Percentiles rank a stretch among this genome's conserved stretches.
Conservation (phyloP, 2,888 invertebrate genomes). For the Apodemia duryi region DNA sequence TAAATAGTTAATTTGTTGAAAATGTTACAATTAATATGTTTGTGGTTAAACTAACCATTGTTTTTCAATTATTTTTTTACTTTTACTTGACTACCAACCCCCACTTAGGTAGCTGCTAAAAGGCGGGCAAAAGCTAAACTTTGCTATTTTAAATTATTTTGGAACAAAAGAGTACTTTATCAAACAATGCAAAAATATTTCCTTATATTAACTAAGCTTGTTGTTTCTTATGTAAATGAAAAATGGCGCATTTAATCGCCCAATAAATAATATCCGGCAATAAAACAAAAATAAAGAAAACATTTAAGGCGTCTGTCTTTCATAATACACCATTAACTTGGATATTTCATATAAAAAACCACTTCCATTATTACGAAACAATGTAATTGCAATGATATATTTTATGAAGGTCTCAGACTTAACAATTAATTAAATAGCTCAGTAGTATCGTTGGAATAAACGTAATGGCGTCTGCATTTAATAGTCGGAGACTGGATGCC, state of each 20-base stretch:
- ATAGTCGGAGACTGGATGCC: slow-evolving; percentile 53
- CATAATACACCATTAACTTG: slow-evolving; percentile 12
- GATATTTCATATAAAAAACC: slow-evolving; percentile 15
- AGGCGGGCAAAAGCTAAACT: no score
- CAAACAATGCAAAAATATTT: background rate
- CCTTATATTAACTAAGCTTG: background rate
- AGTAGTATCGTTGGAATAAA: slow-evolving; percentile 50
- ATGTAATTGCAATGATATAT: slow-evolving; percentile 29
- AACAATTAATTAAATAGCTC: slow-evolving; percentile 48
- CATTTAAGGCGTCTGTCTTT: slow-evolving; percentile 3
- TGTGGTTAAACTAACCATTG: no score
- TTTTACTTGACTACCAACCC: no score
- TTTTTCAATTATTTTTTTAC: no score
- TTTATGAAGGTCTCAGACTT: slow-evolving; percentile 30
- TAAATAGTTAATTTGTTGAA: no score
- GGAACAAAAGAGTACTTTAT: background rate
- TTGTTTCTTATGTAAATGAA: slow-evolving; percentile 4
- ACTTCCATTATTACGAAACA: slow-evolving; percentile 17
- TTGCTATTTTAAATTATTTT: background rate
- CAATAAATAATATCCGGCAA: slow-evolving; percentile 14
- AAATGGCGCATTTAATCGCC: slow-evolving; percentile 10
- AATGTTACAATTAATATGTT: no score
- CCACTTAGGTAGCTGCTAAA: no score
- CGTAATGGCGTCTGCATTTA: slow-evolving; percentile 61
- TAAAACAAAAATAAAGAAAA: slow-evolving; percentile 15